phyloP scores from a whole-genome alignment of 2,888 invertebrate genomes.

The Macrophya alboannulata region DNA sequence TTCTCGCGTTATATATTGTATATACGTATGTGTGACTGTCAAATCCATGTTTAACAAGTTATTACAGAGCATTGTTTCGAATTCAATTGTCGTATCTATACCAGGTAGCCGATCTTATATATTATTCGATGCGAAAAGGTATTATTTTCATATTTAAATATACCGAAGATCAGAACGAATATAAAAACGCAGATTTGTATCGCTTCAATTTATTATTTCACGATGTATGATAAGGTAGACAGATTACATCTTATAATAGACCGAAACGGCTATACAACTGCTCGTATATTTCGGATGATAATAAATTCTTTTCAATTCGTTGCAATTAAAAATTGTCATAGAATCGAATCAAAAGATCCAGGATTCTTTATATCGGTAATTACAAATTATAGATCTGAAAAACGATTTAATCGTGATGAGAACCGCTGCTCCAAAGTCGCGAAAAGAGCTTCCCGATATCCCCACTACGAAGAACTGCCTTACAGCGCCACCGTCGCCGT shows the following conservation, averaged over 20 bases:
- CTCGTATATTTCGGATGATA: not conserved
- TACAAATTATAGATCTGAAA: not conserved
- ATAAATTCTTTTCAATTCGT: not conserved
- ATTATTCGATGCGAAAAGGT: not conserved
- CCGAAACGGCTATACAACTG: not conserved
- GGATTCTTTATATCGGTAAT: not conserved
- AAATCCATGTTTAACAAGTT: conserved; percentile 7
- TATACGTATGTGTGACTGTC: not conserved
- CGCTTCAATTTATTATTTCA: not conserved
- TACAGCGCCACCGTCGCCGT: conserved; percentile 42
- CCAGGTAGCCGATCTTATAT: not conserved
- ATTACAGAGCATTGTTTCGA: not conserved
- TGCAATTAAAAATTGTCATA: not conserved
- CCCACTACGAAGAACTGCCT: conserved; percentile 23
- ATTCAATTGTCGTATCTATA: not conserved
- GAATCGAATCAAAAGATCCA: not conserved
- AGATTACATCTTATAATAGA: conserved; percentile 5
- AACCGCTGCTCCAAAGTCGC: conserved; percentile 40
- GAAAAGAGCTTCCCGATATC: conserved; percentile 45
- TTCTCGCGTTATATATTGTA: not conserved
- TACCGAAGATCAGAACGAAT: not conserved
- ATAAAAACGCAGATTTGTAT: not conserved
- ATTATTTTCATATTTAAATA: not conserved
- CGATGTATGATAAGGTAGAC: not conserved
- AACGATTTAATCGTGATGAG: conserved; percentile 19